Conservation (phyloP, 1,140 invertebrate species). For the Holotrichia oblita region DNA sequence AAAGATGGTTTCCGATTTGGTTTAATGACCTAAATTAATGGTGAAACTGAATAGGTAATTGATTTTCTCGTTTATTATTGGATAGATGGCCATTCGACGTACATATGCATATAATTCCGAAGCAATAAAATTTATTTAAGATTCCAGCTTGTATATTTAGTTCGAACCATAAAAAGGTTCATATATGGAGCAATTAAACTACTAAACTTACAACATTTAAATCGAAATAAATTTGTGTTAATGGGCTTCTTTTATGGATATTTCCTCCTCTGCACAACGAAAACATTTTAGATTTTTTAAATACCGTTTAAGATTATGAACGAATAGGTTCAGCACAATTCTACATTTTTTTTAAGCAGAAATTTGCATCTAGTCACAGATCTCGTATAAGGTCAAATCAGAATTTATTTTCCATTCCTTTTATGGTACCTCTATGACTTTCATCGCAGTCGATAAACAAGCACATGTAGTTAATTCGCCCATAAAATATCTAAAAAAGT, state of each 20-base stretch:
- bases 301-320: too few species aligned
- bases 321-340: too few species aligned
- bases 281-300: not conserved
- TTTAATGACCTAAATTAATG: conserved; percentile 1
- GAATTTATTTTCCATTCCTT: not conserved
- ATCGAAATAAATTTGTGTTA: not conserved
- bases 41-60: not conserved
- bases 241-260: not conserved
- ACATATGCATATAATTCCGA: too few species aligned
- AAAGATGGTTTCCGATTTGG: not conserved
- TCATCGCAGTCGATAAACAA: not conserved
- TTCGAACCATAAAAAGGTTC: not conserved
- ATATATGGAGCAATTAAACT: not conserved
- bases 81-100: not conserved
- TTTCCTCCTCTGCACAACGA: not conserved
- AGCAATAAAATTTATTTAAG: too few species aligned
- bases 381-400: too few species aligned
- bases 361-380: too few species aligned
- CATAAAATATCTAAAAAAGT: not conserved
- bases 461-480: not conserved
- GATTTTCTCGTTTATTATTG: not conserved
- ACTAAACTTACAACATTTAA: too few species aligned
- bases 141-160: not conserved
- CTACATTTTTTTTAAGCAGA: too few species aligned
- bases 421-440: not conserved